Conservation (phyloP, 1,140 invertebrate genomes). For the Tetragnatha versicolor region DNA sequence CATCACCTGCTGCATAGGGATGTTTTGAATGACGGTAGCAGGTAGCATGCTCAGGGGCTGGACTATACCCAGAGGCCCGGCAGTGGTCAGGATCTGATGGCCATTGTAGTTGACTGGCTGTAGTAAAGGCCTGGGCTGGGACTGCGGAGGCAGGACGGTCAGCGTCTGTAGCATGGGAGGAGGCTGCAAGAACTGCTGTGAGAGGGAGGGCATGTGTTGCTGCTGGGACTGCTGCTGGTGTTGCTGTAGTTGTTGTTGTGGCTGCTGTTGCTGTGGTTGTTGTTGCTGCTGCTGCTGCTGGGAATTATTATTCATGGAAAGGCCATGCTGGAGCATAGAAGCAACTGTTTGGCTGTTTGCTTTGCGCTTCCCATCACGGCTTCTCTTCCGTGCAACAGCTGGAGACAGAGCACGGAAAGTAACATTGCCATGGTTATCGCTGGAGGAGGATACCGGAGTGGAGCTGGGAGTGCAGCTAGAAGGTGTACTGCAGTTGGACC, state of each 20-base stretch:
- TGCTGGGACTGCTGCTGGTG: constrained; percentile 29
- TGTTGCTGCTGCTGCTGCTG: constrained; percentile 17
- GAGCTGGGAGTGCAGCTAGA: constrained; percentile 54
- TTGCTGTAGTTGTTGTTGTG: too few species aligned
- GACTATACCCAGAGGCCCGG: constrained; percentile 51
- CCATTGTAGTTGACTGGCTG: constrained; percentile 53
- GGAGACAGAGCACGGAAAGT: constrained; percentile 56
- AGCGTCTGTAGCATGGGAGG: constrained; percentile 53
- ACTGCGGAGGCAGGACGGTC: constrained; percentile 54
- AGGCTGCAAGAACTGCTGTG: constrained; percentile 50
- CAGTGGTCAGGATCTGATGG: constrained; percentile 48
- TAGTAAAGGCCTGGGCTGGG: constrained; percentile 41
- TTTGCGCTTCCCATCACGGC: constrained; percentile 75
- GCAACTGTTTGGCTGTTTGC: constrained; percentile 74
- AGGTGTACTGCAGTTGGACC: constrained; percentile 55
- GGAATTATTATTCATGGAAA: constrained; percentile 10
- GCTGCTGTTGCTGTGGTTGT: constrained; percentile 1
- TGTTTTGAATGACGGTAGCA: constrained; percentile 53
- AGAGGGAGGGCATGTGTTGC: constrained; percentile 29
- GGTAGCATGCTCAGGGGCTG: constrained; percentile 54
- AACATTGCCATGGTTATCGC: constrained; percentile 45
- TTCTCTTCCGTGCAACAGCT: constrained; percentile 69
- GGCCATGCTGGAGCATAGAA: constrained; percentile 76
- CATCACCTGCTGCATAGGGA: constrained; percentile 52
- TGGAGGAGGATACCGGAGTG: constrained; percentile 49